These are phyloP conservation scores for Caenorhabditis elegans DNA, from an alignment of 1,140 invertebrate species.

Conservation along the genomic window DNA sequence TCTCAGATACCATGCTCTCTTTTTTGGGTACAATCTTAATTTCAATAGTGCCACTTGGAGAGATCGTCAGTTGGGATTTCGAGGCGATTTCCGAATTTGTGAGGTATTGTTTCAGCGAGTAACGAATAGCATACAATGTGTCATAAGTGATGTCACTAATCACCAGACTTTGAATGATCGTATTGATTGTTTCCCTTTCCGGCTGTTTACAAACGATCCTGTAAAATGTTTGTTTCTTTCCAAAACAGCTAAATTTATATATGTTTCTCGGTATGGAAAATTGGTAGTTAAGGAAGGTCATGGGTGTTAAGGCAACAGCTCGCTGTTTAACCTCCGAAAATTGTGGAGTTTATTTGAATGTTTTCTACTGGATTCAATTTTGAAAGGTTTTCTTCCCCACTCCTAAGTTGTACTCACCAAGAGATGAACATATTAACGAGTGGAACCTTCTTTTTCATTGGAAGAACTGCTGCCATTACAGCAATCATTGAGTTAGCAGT, in stretches of 20 bases:
- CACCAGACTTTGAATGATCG: not conserved
- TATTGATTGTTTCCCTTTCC: not conserved
- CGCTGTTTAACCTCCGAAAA: no score
- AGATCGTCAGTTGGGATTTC: not conserved
- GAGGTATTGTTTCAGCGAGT: not conserved
- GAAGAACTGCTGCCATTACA: conserved; percentile 1
- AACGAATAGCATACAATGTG: not conserved
- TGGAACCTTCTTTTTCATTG: not conserved
- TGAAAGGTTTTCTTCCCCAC: no score
- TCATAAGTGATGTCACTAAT: conserved; percentile 7
- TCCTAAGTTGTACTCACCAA: no score
- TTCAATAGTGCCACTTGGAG: not conserved
- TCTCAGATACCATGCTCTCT: not conserved
- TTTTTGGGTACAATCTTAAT: not conserved
- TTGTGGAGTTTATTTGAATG: no score
- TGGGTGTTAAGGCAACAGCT: no score
- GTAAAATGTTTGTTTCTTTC: no score
- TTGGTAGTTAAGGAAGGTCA: no score
- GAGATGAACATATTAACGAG: conserved; percentile 15
- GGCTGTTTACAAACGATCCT: not conserved
- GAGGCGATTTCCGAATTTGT: not conserved
- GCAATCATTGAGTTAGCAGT: not conserved
- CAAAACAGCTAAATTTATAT: no score
- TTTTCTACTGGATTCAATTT: no score
- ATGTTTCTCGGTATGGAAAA: no score